These are phyloP conservation scores for Oncorhynchus clarkii DNA, from an alignment of 2,113 vertebrate species.

Conservation along the genomic window DNA sequence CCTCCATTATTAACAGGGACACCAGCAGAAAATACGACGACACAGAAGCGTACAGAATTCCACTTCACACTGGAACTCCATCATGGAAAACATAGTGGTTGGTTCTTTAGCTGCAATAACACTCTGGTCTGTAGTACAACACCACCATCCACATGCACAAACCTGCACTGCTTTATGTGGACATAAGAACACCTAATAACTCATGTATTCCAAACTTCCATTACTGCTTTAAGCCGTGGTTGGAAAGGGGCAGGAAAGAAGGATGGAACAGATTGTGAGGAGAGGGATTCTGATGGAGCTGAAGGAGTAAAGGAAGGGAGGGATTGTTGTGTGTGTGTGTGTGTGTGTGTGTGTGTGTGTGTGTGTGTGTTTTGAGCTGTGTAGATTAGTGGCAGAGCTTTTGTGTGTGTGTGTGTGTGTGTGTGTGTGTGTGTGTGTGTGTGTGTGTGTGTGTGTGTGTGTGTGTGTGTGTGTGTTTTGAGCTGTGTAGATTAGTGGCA, in stretches of 20 bases:
- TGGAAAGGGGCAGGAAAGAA: no score
- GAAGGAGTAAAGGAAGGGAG: conserved; percentile 26
- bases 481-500: no score
- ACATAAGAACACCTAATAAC: not conserved
- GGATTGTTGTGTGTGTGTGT: not conserved
- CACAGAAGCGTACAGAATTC: not conserved
- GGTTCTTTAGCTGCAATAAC: not conserved
- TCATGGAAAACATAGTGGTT: conserved; percentile 15
- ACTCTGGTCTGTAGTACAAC: not conserved
- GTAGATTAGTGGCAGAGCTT: no score
- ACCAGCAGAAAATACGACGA: conserved; percentile 15
- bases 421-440: not conserved
- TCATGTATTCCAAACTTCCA: no score
- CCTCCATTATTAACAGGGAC: conserved; percentile 47
- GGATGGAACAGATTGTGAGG: no score
- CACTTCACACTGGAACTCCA: conserved; percentile 32
- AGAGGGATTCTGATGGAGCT: not conserved
- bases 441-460: not conserved
- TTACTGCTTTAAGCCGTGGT: no score
- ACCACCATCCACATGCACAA: not conserved
- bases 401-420: no score
- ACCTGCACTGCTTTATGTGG: not conserved
- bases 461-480: no score
- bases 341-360: no score
- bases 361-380: not conserved